Base-by-base conservation (phyloP, 2,888 invertebrate genomes). In the Bombylius major region DNA sequence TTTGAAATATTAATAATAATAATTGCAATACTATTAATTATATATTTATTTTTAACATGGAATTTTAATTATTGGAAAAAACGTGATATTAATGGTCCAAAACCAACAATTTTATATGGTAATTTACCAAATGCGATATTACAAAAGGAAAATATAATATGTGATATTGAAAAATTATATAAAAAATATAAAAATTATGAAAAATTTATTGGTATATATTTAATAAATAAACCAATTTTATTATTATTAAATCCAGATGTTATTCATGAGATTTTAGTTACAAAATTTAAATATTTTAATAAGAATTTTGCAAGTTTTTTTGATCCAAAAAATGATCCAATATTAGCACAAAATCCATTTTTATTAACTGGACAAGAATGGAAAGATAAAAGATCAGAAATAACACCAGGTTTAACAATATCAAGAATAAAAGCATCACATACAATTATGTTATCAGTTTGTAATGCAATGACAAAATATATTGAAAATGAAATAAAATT, bases 371-470 rank as follows among this genome's bases (percentile, higher is more conserved):
- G 64, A 12, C 65, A 65, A 13, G 63, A 61, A 33, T 69, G 67
- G 69, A 69, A 66, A 61, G 60, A 56, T 23, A 62, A 56, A 54
- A 57, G 57, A 36, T 60, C 54, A 53, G 68, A 58, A 59, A 59
- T 62, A 54, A 61, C 62, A 0, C 66, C 66, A 3, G 65, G 62
- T 4, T 54, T 67, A 48, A 63, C 66, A 13, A 11, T 53, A 6
- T 61, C 53, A 42, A 57, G 62, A 14, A 56, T 61, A n/a, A 63
- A 62, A 47, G 50, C 73, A 0, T 75, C 78, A 62, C 77, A 76
- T 58, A 71, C 76, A 0, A 67, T 78, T 4, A 72, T 80, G 9
- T 65, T 68, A 14, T 69, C 75, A 32, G 76, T 77, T 9, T 69
- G 74, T 11, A 61, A 69, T 8, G 67, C 69, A 47, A 64, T 81